Evolutionary conservation across 2,888 invertebrate genomes (phyloP), one percentile per base, ranked within the genome.

Genomic region (Ectemnius lituratus): DNA sequence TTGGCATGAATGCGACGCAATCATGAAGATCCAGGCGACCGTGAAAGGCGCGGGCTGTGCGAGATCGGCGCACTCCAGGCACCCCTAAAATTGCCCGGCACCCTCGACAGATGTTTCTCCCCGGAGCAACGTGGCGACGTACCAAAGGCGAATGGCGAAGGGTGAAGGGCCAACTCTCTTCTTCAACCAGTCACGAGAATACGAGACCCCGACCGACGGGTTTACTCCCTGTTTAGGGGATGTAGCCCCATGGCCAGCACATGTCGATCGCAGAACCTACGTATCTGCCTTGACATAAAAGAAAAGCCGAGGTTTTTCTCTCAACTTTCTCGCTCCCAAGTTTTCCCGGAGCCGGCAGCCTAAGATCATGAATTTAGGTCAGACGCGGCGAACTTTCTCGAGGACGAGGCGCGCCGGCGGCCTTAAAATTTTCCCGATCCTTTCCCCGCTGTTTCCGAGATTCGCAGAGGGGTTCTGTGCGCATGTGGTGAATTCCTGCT

Each of bases 31-130:
- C 14, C 20, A 13, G 2, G n/a, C 13, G 18, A 49, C n/a, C 52
- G 16, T 52, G 52, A 52, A 52, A 14, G n/a, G 52, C 11, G n/a
- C 5, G 67, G 23, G 61, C 63, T 64, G 14, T 23, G 70, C 45
- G 20, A 67, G 70, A 62, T 67, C 16, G 20, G 8, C 58, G 61
- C 52, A 52, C 52, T 52, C 52, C 8, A 52, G n/a, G 5, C 52
- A 52, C 52, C 52, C 52, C 52, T 52, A 14, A 60, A 58, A 72
- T 27, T 76, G 73, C 76, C 37, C 37, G 37, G 67, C 59, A 67
- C 76, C 80, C 78, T 80, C 76, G 83, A 72, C 83, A 84, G 82
- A 84, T 83, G 82, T 82, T 82, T 52, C 70, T 6, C 28, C 49
- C 56, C 62, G 11, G 5, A 11, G 37, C 23, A 23, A 23, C 37